Conservation (phyloP, 2,797 vertebrate species). For the Acanthurus tractus region DNA sequence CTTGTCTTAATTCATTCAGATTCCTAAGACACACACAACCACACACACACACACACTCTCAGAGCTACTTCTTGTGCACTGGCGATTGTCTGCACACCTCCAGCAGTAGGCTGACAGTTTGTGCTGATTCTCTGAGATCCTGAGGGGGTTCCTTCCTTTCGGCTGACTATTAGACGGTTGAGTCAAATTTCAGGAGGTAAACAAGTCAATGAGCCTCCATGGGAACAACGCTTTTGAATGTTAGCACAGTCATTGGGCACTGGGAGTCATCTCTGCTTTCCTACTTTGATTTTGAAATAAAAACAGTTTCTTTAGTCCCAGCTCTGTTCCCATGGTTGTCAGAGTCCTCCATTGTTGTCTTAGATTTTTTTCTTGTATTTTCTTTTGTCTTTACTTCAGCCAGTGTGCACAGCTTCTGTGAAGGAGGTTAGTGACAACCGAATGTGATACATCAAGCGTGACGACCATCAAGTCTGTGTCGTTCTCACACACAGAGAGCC, state of each 20-base stretch:
- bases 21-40: constrained; percentile 9
- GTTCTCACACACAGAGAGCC: constrained; percentile 14
- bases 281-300: constrained; percentile 51
- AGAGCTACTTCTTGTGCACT: constrained; percentile 19
- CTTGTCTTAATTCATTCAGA: constrained; percentile 15
- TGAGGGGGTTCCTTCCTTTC: constrained; percentile 47
- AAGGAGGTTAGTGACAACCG: constrained; percentile 46
- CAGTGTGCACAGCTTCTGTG: constrained; percentile 32
- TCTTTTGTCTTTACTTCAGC: constrained; percentile 42
- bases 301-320: constrained; percentile 42
- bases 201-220: constrained; percentile 53
- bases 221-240: constrained; percentile 35
- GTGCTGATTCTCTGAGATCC: constrained; percentile 50
- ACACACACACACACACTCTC: background rate
- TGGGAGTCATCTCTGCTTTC: constrained; percentile 30
- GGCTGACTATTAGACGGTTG: constrained; percentile 56
- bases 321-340: constrained; percentile 44
- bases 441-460: constrained; percentile 50
- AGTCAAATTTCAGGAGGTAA: constrained; percentile 56
- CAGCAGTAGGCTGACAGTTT: constrained; percentile 60
- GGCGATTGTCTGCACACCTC: constrained; percentile 42
- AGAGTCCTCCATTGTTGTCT: constrained; percentile 45
- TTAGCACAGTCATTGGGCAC: constrained; percentile 23
- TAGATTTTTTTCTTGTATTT: constrained; percentile 40
- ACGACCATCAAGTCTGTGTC: constrained; percentile 37